Conservation (phyloP, 1,140 invertebrate genomes). For the Episyrphus balteatus region DNA sequence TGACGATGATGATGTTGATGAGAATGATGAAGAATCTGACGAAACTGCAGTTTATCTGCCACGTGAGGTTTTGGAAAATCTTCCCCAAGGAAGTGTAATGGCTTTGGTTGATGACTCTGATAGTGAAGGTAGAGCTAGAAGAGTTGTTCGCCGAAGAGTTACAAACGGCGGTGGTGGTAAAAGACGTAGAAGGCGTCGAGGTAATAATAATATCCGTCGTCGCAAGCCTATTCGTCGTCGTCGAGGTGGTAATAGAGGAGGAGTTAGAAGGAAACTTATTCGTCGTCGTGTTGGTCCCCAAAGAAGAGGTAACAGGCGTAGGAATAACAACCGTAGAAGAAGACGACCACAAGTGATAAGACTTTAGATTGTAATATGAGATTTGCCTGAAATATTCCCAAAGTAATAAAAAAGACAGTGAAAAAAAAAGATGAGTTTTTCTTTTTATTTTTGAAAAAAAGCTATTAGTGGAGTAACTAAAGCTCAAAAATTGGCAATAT, state of each 20-base stretch:
- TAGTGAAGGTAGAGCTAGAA: slow-evolving; percentile 22
- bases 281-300: slow-evolving; percentile 5
- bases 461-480: no score
- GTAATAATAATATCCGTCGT: no score
- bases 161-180: slow-evolving; percentile 9
- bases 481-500: no score
- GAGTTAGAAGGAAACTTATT: slow-evolving; percentile 1
- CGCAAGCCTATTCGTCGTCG: slow-evolving; percentile 16
- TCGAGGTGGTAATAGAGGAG: slow-evolving; percentile 6
- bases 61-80: slow-evolving; percentile 26
- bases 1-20: slow-evolving; percentile 7
- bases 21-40: slow-evolving; percentile 2
- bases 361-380: no score
- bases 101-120: slow-evolving; percentile 28
- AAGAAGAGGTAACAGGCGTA: background rate
- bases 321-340: background rate
- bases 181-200: slow-evolving; percentile 8
- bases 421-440: no score
- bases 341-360: slow-evolving; percentile 6
- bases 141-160: slow-evolving; percentile 23
- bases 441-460: no score
- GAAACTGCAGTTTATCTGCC: slow-evolving; percentile 6
- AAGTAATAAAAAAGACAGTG: no score
- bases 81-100: slow-evolving; percentile 30
- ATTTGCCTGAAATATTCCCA: no score